Evolutionary conservation across 2,113 vertebrate genomes (phyloP).

Genomic region (Mystacornis crossleyi): DNA sequence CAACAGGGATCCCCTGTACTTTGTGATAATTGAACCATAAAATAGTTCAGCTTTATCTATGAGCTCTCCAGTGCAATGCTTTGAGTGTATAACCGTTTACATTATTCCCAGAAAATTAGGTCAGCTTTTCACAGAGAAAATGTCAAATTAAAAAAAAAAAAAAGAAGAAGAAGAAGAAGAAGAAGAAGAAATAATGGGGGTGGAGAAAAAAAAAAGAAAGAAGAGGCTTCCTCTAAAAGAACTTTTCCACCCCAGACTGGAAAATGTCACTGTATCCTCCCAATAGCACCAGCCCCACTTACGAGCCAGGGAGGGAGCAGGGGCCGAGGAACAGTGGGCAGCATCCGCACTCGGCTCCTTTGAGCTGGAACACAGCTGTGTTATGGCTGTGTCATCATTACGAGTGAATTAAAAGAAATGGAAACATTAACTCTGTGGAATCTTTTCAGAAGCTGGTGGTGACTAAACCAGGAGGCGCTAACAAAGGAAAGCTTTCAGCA

Average conservation of each 20-base stretch:
- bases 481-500: slow-evolving; percentile 78
- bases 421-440: slow-evolving; percentile 79
- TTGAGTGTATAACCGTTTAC: slow-evolving; percentile 58
- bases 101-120: slow-evolving; percentile 77
- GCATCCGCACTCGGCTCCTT: slow-evolving; percentile 62
- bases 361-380: slow-evolving; percentile 78
- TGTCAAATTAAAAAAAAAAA: slow-evolving; percentile 45
- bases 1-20: slow-evolving; percentile 26
- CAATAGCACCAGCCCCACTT: slow-evolving; percentile 60
- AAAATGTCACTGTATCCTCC: slow-evolving; percentile 72
- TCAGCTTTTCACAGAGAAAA: slow-evolving; percentile 77
- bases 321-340: slow-evolving; percentile 70
- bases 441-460: slow-evolving; percentile 74
- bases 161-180: neutral
- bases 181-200: neutral
- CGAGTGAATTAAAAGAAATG: slow-evolving; percentile 71
- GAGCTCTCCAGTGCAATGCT: slow-evolving; percentile 60
- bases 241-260: slow-evolving; percentile 64
- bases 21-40: slow-evolving; percentile 66
- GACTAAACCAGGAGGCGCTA: slow-evolving; percentile 45
- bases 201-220: neutral
- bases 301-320: slow-evolving; percentile 63
- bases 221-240: slow-evolving; percentile 63
- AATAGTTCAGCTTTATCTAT: slow-evolving; percentile 76
- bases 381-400: slow-evolving; percentile 73